These are phyloP conservation scores for Rhynchonycteris naso DNA, from an alignment of 2,797 vertebrate genomes.

Conservation along the genomic window DNA sequence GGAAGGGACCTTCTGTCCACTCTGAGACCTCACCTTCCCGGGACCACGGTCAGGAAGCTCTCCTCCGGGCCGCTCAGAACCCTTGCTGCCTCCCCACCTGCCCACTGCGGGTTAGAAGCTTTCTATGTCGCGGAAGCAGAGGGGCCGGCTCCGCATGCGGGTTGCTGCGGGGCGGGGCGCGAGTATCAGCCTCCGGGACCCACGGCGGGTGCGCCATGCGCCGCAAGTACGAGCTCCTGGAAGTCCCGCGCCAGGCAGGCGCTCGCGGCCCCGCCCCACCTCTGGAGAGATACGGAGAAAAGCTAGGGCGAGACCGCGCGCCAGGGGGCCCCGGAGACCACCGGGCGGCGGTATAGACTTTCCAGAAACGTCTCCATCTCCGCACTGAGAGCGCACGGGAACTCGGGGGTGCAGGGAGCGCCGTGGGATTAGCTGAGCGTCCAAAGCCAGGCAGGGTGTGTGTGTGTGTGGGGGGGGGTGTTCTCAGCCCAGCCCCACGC, in stretches of 20 bases:
- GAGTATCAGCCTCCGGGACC: not conserved
- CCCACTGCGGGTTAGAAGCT: not conserved
- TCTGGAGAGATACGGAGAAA: not conserved
- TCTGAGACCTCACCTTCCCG: not conserved
- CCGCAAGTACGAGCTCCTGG: not conserved
- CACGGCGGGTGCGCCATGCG: not conserved
- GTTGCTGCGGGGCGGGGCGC: not conserved
- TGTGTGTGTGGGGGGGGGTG: not conserved
- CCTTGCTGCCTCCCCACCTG: not conserved
- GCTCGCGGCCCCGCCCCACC: not conserved
- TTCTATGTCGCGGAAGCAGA: not conserved
- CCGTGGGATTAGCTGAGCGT: not conserved
- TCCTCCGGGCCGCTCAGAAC: not conserved
- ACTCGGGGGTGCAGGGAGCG: not conserved
- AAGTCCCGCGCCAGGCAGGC: not conserved
- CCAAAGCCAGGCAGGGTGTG: not conserved
- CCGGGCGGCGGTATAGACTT: not conserved
- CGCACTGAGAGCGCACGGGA: not conserved
- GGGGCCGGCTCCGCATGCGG: not conserved
- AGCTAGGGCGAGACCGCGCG: not conserved
- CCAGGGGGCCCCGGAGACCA: not conserved
- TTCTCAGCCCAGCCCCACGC: not conserved
- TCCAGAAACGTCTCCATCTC: not conserved
- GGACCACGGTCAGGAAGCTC: not conserved
- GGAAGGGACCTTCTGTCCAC: not conserved